phyloP scores from a whole-genome alignment of 2,797 vertebrate species.

The Urophycis tenuis region DNA sequence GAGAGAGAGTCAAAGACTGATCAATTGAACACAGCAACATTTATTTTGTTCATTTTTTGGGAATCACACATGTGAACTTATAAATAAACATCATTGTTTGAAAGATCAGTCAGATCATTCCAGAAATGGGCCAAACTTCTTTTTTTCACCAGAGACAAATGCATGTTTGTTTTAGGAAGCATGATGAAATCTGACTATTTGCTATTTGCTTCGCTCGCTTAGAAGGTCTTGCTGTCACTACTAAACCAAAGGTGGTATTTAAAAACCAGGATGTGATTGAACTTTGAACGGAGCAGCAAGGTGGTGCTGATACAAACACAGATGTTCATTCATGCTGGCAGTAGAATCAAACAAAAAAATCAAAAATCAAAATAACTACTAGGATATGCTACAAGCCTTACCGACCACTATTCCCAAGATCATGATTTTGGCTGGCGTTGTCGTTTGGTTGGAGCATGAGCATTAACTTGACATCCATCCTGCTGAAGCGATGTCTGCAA shows the following conservation, averaged over 20 bases:
- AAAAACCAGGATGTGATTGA: not conserved
- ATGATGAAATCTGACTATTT: not conserved
- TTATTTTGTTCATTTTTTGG: not conserved
- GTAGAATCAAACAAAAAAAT: not conserved
- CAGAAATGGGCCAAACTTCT: not conserved
- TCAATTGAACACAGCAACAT: not conserved
- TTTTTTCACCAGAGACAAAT: not conserved
- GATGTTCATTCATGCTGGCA: not conserved
- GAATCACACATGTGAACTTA: not conserved
- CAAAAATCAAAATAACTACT: not conserved
- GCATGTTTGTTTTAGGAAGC: not conserved
- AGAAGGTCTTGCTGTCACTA: not conserved
- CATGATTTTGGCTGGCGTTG: not conserved
- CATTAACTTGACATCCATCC: not conserved
- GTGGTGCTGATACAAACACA: not conserved
- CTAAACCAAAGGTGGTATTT: not conserved
- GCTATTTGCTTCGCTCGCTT: not conserved
- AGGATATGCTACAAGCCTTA: not conserved
- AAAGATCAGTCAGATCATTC: not conserved
- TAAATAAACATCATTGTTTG: not conserved
- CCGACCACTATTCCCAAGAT: not conserved
- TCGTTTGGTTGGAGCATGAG: not conserved
- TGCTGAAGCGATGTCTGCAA: not conserved
- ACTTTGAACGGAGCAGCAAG: not conserved
- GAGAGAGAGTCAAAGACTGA: not conserved